Evolutionary conservation across 2,113 vertebrate species (phyloP), one percentile per base, ranked within the genome.

Genomic region (Benthochromis sp.): DNA sequence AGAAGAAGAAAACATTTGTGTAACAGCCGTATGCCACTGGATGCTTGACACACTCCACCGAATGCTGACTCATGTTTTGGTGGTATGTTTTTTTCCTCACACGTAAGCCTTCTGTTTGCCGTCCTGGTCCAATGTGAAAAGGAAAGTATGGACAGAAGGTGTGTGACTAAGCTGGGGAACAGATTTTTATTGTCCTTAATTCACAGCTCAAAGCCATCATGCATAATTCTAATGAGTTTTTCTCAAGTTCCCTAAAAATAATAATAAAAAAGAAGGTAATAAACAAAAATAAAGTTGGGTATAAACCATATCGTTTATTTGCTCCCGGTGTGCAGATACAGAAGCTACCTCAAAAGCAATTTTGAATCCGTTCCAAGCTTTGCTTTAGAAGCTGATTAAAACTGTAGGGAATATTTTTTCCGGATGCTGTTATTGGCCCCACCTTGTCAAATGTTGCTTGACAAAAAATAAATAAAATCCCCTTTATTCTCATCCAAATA

Each of bases 41-140:
- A 79, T 55, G 82, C 85, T 53, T 84, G 89, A 87, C 63, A 85
- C 84, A 80, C 66, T 82, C 27, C 38, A 27, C 38, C 19, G 17
- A 27, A 24, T 84, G 89, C 90, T 93, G 90, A 94, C 63, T 94
- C 92, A 92, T 88, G 81, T 54, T 89, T 36, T 83, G 84, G 7
- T 40, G 63, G 53, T 78, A 43, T 50, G 63, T 82, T 81, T 86
- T 73, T 47, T 84, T 79, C 63, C 36, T 88, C 80, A 81, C 55
- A 82, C 82, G 24, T 61, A 85, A 61, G 40, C 79, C 80, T 66
- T 88, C 57, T 90, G 66, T 73, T 87, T 82, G 86, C 78, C 47
- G 6, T 16, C n/a, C 11, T 55, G 24, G 24, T 38, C 27, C 12
- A 3, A 27, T 40, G 53, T 54, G n/a, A 81, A 57, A 61, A 47